phyloP scores from a whole-genome alignment of 2,888 invertebrate species.

The Ypsolopha scabrella region DNA sequence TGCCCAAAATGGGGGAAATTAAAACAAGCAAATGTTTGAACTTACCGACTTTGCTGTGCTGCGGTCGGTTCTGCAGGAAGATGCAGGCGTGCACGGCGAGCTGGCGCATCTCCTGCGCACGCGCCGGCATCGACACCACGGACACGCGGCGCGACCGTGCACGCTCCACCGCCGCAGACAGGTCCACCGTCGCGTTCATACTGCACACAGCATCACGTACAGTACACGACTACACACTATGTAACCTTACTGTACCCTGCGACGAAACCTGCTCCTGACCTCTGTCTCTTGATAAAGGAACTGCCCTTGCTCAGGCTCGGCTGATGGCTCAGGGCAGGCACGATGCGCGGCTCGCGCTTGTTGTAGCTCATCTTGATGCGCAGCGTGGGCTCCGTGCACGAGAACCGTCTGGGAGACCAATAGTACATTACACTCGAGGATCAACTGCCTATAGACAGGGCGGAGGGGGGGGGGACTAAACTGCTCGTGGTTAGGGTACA shows the following conservation, averaged over 20 bases:
- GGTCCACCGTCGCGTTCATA: constrained; percentile 17
- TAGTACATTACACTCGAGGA: not conserved
- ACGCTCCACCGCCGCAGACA: constrained; percentile 34
- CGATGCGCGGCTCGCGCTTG: constrained; percentile 31
- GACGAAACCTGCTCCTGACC: no score
- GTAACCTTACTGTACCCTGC: no score
- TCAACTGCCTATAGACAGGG: not conserved
- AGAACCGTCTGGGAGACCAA: constrained; percentile 36
- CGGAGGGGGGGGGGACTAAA: no score
- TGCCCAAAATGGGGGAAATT: no score
- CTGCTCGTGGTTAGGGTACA: no score
- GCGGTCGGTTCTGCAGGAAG: constrained; percentile 68
- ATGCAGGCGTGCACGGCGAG: constrained; percentile 68
- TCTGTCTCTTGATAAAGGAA: constrained; percentile 12
- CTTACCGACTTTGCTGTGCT: constrained; percentile 47
- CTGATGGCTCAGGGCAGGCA: constrained; percentile 6
- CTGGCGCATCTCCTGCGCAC: constrained; percentile 22
- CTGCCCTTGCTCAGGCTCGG: constrained; percentile 5
- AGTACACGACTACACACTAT: no score
- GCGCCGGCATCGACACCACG: constrained; percentile 28
- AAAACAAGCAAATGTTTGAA: not conserved
- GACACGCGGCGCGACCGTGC: constrained; percentile 54
- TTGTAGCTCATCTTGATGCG: constrained; percentile 69
- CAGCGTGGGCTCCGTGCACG: constrained; percentile 66
- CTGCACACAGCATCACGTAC: no score